Evolutionary conservation across 2,797 vertebrate genomes (phyloP).

Genomic region (Dendrocincla tyrannina): DNA sequence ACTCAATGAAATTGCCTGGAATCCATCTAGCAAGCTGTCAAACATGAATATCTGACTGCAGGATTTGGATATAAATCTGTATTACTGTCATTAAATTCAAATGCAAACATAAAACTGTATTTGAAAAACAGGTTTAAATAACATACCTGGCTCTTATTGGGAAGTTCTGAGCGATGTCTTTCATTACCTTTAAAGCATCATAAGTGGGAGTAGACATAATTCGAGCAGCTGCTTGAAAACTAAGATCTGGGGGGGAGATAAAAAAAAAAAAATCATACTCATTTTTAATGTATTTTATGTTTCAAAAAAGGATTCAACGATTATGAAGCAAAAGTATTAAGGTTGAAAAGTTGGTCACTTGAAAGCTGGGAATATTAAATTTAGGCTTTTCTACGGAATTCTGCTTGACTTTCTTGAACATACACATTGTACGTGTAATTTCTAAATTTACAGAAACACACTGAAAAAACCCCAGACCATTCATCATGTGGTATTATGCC

Average conservation of each 20-base stretch:
- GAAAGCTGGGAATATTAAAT: not conserved
- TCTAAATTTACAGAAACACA: not conserved
- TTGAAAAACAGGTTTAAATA: not conserved
- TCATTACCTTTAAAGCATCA: constrained; percentile 91
- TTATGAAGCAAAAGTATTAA: not conserved
- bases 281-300: not conserved
- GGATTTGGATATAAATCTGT: not conserved
- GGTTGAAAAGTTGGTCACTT: not conserved
- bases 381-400: not conserved
- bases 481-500: fast-evolving
- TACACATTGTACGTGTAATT: not conserved
- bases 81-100: not conserved
- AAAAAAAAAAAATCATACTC: not conserved
- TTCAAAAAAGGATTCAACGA: not conserved
- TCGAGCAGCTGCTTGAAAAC: constrained; percentile 92
- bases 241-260: constrained; percentile 82
- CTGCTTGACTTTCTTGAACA: not conserved
- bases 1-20: not conserved
- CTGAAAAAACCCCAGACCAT: not conserved
- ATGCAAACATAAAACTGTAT: not conserved
- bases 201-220: constrained; percentile 87
- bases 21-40: not conserved
- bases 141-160: constrained; percentile 93
- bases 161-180: constrained; percentile 95
- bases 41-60: not conserved